phyloP scores from a whole-genome alignment of 2,888 invertebrate genomes.

The Plebejus argus region DNA sequence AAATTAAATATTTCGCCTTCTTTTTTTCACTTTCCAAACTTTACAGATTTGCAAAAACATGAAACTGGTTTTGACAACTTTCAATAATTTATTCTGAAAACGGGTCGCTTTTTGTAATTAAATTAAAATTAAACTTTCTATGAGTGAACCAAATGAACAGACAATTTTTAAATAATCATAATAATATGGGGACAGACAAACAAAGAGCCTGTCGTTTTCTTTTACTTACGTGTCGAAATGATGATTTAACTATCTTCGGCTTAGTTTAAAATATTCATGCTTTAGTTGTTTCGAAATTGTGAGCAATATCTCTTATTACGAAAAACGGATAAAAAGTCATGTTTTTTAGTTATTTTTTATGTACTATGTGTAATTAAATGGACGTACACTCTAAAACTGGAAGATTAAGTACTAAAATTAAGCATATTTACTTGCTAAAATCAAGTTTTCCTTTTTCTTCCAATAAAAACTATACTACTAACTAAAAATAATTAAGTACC shows the following conservation, averaged over 20 bases:
- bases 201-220: neutral
- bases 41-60: neutral
- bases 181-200: neutral
- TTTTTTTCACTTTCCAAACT: neutral
- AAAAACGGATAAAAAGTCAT: neutral
- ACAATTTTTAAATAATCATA: neutral
- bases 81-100: slow-evolving; percentile 1
- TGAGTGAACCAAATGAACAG: neutral
- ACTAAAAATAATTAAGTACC: too few species aligned
- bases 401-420: too few species aligned
- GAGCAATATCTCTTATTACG: neutral
- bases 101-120: slow-evolving; percentile 12
- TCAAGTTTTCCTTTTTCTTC: too few species aligned
- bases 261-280: neutral
- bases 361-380: too few species aligned
- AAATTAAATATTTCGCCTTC: neutral
- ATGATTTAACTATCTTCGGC: neutral
- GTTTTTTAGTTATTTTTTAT: too few species aligned
- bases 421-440: too few species aligned
- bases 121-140: slow-evolving; percentile 13
- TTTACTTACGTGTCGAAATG: neutral
- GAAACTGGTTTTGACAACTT: slow-evolving; percentile 6
- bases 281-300: neutral
- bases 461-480: too few species aligned
- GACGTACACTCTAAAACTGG: too few species aligned